Percentiles rank a stretch among this genome's conserved stretches.
Conservation (phyloP, 2,113 vertebrate genomes). For the Leiothrix lutea region DNA sequence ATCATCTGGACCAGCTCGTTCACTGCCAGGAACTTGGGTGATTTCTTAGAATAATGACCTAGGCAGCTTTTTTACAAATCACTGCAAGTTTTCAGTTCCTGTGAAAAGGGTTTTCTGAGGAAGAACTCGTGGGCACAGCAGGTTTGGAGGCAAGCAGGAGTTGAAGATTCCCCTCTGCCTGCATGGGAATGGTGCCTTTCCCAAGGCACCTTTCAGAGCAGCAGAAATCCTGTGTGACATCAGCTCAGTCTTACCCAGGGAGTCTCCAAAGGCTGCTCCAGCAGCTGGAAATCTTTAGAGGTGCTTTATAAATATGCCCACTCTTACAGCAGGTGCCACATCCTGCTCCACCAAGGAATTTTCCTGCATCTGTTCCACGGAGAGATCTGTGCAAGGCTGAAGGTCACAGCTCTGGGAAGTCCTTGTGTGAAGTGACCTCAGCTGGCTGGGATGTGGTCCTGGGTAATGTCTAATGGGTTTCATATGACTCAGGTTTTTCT, state of each 20-base stretch:
- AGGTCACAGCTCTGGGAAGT: neutral
- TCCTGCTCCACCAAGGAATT: neutral
- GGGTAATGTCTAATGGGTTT: slow-evolving; percentile 4
- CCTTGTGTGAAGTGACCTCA: neutral
- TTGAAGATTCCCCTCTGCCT: neutral
- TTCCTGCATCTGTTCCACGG: neutral
- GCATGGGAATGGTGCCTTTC: neutral
- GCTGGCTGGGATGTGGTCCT: slow-evolving; percentile 11
- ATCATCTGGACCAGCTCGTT: neutral
- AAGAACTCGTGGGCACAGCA: neutral
- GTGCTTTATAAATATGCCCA: neutral
- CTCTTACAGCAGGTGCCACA: neutral
- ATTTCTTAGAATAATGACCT: neutral
- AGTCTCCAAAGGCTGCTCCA: neutral
- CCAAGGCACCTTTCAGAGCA: neutral
- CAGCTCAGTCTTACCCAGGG: neutral
- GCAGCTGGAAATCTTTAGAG: neutral
- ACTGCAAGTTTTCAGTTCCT: neutral
- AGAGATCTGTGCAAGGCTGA: neutral
- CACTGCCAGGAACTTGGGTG: neutral
- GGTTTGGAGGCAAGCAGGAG: neutral
- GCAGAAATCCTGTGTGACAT: neutral
- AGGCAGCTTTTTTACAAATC: neutral
- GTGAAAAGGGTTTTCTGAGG: neutral
- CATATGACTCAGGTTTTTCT: slow-evolving; percentile 50